Evolutionary conservation across 1,140 invertebrate species (phyloP).

Genomic region (Psix sp.): DNA sequence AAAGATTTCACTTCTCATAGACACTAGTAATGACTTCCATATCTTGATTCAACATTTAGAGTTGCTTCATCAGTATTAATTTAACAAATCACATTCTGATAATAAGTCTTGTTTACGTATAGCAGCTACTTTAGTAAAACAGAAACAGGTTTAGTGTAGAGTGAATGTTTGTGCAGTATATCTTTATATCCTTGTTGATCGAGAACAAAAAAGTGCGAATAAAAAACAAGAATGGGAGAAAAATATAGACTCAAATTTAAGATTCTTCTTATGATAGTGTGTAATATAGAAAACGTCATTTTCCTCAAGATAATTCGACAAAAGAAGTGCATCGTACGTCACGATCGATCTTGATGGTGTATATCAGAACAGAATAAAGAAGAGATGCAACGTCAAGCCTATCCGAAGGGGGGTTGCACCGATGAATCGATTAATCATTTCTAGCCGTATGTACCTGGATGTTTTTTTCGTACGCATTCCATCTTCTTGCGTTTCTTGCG

Average conservation of each 20-base stretch:
- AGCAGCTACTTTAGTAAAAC: conserved; percentile 23
- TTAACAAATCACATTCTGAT: conserved; percentile 20
- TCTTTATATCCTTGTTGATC: conserved; percentile 17
- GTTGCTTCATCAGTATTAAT: conserved; percentile 14
- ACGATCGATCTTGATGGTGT: conserved; percentile 60
- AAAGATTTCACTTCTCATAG: too few relatives aligned
- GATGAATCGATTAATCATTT: conserved; percentile 75
- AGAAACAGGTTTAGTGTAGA: conserved; percentile 28
- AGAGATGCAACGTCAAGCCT: conserved; percentile 56
- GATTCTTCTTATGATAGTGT: conserved; percentile 57
- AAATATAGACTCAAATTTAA: conserved; percentile 52
- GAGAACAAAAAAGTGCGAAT: conserved; percentile 14
- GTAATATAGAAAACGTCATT: conserved; percentile 57
- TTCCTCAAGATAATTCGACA: conserved; percentile 61
- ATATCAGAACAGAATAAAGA: conserved; percentile 55
- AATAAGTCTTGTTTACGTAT: conserved; percentile 25
- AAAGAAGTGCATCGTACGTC: conserved; percentile 59
- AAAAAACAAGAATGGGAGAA: conserved; percentile 47
- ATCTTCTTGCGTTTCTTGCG: conserved; percentile 53
- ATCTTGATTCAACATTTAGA: conserved; percentile 26
- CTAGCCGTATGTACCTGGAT: conserved; percentile 66
- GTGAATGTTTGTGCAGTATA: conserved; percentile 34
- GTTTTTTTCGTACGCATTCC: conserved; percentile 52
- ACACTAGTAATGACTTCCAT: neutral
- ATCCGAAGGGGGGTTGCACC: conserved; percentile 59